Evolutionary conservation across 2,888 invertebrate species (phyloP), one percentile per base, ranked within the genome.

Genomic region (Synanthedon myopaeformis): DNA sequence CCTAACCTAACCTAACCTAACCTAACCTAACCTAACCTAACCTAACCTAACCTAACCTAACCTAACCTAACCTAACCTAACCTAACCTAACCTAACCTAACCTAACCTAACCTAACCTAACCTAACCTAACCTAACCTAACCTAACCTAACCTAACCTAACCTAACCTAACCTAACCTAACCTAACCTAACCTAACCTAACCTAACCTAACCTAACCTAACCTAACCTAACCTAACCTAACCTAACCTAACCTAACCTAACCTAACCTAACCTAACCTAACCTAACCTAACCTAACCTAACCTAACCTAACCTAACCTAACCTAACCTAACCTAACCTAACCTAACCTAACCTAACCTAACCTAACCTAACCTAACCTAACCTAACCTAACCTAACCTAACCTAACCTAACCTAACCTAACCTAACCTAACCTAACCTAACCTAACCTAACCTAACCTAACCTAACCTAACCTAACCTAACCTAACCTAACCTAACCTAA

Each of bases 1-100:
- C 53, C 53, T 53, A 53, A 41, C 41, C 41, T 53, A 53, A 57
- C 59, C 57, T 59, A 59, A 57, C 57, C 57, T 57, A 59, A 57
- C 57, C 57, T 57, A 57, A 57, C 57, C 53, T 49, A 57, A 57
- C 58, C 59, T 59, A 59, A 58, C 59, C 59, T 59, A 59, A 59
- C 59, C 59, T 59, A 59, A 57, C 53, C 53, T 53, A 53, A 53
- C 53, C 53, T 52, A 52, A 52, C 52, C 52, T 52, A 52, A 52
- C 52, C 52, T 52, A 52, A 52, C 52, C 52, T 52, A 52, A 52
- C 52, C 52, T 52, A 52, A 52, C 52, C 52, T 52, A 52, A 52
- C 52, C 52, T 52, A 52, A 52, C 52, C 52, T 52, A 52, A 52
- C 52, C 52, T 48, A 49, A 52, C 48, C 52, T 48, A 49, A 52